Conservation (phyloP, 2,797 vertebrate species). For the Selene dorsalis region DNA sequence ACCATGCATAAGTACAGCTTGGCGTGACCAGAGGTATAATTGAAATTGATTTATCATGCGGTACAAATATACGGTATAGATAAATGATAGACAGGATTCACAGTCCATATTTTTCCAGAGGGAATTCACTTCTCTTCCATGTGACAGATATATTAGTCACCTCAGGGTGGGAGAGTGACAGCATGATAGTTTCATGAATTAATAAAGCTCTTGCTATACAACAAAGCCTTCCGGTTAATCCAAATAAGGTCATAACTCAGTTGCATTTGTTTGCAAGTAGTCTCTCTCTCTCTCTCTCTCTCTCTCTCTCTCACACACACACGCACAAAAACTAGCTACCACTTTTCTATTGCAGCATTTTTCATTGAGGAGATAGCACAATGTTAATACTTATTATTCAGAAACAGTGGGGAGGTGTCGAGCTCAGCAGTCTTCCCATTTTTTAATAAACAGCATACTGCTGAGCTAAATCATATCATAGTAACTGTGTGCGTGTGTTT, state of each 20-base stretch:
- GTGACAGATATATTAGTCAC: slow-evolving; percentile 78
- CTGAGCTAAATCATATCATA: slow-evolving; percentile 70
- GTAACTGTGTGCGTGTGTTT: slow-evolving; percentile 38
- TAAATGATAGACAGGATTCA: slow-evolving; percentile 70
- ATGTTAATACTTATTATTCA: slow-evolving; percentile 79
- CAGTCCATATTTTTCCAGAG: slow-evolving; percentile 53
- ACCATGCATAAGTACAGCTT: slow-evolving; percentile 27
- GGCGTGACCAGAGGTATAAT: slow-evolving; percentile 46
- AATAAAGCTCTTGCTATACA: slow-evolving; percentile 75
- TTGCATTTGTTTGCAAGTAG: slow-evolving; percentile 66
- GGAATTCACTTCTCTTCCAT: slow-evolving; percentile 61
- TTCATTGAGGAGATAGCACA: slow-evolving; percentile 51
- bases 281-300: too few relatives aligned
- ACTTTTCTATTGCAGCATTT: slow-evolving; percentile 49
- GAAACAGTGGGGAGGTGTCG: slow-evolving; percentile 76
- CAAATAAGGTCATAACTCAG: slow-evolving; percentile 77
- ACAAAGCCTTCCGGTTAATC: slow-evolving; percentile 77
- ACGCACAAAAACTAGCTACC: neutral
- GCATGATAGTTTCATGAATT: slow-evolving; percentile 76
- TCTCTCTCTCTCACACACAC: slow-evolving; percentile 7
- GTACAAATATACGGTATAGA: slow-evolving; percentile 65
- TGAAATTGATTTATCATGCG: slow-evolving; percentile 67
- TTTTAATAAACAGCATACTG: slow-evolving; percentile 75
- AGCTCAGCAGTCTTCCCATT: slow-evolving; percentile 76
- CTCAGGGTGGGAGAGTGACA: slow-evolving; percentile 70